Percentiles rank a stretch among this genome's conserved stretches.
Evolutionary conservation across 2,113 vertebrate species (phyloP).

Genomic region (Stigmatopora nigra): DNA sequence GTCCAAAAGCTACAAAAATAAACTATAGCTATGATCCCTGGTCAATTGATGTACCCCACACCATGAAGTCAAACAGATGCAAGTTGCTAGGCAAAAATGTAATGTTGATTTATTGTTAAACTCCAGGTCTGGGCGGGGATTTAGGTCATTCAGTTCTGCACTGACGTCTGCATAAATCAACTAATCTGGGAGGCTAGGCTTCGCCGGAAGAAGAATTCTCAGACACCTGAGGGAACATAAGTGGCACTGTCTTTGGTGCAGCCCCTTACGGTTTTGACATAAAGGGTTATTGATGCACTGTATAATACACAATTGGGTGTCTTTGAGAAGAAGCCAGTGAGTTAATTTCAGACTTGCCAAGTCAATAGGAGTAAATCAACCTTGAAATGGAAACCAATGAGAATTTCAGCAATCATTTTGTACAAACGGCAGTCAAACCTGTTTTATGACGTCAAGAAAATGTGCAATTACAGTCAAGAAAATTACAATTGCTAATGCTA

Average conservation of each 20-base stretch:
- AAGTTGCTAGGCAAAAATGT: neutral
- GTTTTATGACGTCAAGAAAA: neutral
- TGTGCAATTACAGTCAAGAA: neutral
- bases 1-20: neutral
- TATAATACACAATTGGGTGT: neutral
- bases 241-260: neutral
- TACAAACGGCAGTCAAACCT: neutral
- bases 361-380: neutral
- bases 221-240: neutral
- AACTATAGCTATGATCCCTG: neutral
- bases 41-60: neutral
- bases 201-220: neutral
- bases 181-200: neutral
- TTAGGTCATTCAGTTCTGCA: slow-evolving; percentile 5
- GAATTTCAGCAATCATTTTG: neutral
- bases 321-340: neutral
- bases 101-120: neutral
- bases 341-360: neutral
- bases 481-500: neutral
- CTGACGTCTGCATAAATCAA: neutral
- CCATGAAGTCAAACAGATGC: neutral
- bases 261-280: neutral
- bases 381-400: neutral
- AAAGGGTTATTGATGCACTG: neutral
- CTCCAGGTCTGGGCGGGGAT: neutral